A percentile compares a stretch with the other conserved stretches of the same genome.
phyloP scores from a whole-genome alignment of 2,113 vertebrate genomes.

The Crotophaga sulcirostris region DNA sequence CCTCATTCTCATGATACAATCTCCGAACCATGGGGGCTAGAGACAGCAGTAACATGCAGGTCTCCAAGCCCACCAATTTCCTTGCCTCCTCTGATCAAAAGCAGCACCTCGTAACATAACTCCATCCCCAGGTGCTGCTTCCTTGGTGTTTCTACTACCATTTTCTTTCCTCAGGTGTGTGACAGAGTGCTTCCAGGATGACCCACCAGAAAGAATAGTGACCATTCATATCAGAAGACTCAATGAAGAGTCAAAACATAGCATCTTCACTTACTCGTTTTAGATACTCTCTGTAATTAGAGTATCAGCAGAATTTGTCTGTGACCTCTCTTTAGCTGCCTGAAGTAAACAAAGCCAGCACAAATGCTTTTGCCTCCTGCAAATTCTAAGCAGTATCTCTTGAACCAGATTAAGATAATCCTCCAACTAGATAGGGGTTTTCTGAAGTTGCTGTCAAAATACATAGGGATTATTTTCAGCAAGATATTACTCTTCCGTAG shows the following conservation, averaged over 20 bases:
- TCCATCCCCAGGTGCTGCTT: background rate
- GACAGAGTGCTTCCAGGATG: background rate
- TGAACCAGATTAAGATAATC: conserved; percentile 37
- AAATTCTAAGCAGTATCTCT: background rate
- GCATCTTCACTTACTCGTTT: background rate
- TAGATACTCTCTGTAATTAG: background rate
- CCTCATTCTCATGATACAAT: background rate
- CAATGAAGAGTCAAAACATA: background rate
- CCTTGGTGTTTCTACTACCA: background rate
- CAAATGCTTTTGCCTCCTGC: background rate
- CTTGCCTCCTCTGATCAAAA: background rate
- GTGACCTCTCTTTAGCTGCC: background rate
- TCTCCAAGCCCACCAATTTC: background rate
- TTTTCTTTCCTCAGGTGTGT: accelerated
- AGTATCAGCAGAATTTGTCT: background rate
- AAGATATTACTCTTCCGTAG: background rate
- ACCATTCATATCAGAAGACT: background rate
- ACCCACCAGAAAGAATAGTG: background rate
- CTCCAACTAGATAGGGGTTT: background rate
- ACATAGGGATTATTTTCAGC: background rate
- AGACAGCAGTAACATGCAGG: background rate
- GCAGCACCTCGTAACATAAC: accelerated
- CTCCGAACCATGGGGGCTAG: background rate
- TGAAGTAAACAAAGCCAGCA: background rate
- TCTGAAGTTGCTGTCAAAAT: background rate